phyloP scores from a whole-genome alignment of 2,797 vertebrate genomes.

The Aulostomus chinensis region DNA sequence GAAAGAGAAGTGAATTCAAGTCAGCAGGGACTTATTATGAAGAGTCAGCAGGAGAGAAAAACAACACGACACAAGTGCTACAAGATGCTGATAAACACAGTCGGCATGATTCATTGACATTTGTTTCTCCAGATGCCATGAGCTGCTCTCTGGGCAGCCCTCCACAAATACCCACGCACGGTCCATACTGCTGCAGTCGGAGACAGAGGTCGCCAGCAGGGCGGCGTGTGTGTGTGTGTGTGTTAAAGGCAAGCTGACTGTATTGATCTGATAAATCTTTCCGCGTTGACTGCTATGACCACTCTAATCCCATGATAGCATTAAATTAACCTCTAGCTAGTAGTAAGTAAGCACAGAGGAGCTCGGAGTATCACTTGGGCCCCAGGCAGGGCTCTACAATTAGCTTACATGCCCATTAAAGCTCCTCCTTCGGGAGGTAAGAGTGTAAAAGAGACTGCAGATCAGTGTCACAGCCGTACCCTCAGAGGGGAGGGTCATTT shows the following conservation, averaged over 20 bases:
- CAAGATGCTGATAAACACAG: conserved; percentile 12
- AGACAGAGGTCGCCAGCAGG: conserved; percentile 9
- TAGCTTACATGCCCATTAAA: conserved; percentile 43
- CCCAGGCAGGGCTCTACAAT: conserved; percentile 34
- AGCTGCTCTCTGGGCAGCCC: conserved; percentile 12
- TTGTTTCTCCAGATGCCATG: conserved; percentile 9
- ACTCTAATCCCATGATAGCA: conserved; percentile 20
- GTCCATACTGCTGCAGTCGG: not conserved
- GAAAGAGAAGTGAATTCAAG: conserved; percentile 41
- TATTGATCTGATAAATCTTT: conserved; percentile 57
- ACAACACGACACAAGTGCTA: conserved; percentile 7
- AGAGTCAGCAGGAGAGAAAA: conserved; percentile 31
- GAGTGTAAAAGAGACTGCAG: conserved; percentile 30
- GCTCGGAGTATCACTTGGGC: conserved; percentile 17
- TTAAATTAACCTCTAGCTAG: conserved; percentile 55
- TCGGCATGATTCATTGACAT: conserved; percentile 16
- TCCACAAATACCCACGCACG: conserved; percentile 9
- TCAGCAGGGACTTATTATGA: conserved; percentile 39
- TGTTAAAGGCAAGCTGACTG: conserved; percentile 23
- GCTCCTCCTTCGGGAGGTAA: conserved; percentile 20
- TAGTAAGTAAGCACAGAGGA: conserved; percentile 25
- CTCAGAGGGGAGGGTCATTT: not conserved
- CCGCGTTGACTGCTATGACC: conserved; percentile 44
- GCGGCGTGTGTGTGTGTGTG: not conserved
- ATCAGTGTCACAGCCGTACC: conserved; percentile 26